These are phyloP conservation scores for Mormoops blainvillei DNA, from an alignment of 2,113 vertebrate genomes.

Conservation along the genomic window DNA sequence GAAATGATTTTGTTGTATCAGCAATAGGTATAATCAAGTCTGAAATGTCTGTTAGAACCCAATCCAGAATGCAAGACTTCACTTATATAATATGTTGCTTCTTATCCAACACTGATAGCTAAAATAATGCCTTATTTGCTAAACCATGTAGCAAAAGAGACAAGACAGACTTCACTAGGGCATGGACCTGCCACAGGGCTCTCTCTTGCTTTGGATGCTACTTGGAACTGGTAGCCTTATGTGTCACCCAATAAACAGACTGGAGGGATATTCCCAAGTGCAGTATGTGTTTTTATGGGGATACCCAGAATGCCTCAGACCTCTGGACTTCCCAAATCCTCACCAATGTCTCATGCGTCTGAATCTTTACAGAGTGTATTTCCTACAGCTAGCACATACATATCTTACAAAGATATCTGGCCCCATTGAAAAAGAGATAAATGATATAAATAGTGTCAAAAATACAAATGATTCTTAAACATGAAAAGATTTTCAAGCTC, in stretches of 20 bases:
- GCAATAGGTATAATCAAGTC: neutral
- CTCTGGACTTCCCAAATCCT: neutral
- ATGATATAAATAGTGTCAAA: neutral
- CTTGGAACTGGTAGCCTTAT: neutral
- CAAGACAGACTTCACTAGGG: neutral
- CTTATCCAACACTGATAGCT: neutral
- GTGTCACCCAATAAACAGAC: neutral
- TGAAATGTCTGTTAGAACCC: neutral
- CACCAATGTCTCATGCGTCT: neutral
- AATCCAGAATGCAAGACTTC: neutral
- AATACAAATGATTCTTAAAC: neutral
- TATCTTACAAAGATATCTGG: neutral
- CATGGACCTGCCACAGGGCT: neutral
- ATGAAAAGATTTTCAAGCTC: neutral
- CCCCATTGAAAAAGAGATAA: neutral
- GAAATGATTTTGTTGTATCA: neutral
- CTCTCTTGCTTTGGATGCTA: neutral
- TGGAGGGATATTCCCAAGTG: neutral
- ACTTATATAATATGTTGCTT: neutral
- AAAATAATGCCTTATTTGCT: neutral
- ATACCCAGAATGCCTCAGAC: neutral
- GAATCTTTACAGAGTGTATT: neutral
- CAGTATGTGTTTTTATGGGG: neutral
- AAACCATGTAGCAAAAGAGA: neutral
- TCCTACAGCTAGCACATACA: neutral